These are phyloP conservation scores for Beaufortia kweichowensis DNA, from an alignment of 2,113 vertebrate genomes.

Conservation along the genomic window DNA sequence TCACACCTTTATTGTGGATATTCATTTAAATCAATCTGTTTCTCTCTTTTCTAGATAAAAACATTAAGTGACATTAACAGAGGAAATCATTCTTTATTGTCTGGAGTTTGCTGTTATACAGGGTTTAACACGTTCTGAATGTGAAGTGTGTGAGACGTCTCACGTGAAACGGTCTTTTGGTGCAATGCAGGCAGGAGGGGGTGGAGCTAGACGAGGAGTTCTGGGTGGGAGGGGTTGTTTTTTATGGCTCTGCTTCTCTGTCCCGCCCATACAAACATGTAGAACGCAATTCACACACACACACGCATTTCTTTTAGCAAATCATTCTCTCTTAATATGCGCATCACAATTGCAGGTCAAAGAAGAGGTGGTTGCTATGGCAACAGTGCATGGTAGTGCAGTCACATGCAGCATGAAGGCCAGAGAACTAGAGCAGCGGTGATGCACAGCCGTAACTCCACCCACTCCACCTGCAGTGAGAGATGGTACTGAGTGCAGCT, in stretches of 20 bases:
- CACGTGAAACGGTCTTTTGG: slow-evolving; percentile 47
- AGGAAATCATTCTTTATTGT: not conserved
- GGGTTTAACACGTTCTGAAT: slow-evolving; percentile 18
- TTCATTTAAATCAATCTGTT: not conserved
- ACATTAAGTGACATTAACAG: not conserved
- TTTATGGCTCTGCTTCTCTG: not conserved
- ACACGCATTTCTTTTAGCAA: not conserved
- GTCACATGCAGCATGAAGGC: not conserved
- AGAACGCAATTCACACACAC: slow-evolving; percentile 8
- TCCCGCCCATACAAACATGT: slow-evolving; percentile 13
- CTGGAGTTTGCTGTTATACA: not conserved
- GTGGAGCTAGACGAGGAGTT: not conserved
- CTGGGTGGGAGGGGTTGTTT: slow-evolving; percentile 12
- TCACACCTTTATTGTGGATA: no score
- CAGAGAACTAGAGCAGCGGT: not conserved
- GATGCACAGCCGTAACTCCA: slow-evolving; percentile 6
- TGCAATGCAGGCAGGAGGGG: slow-evolving; percentile 55
- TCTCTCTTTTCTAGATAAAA: not conserved
- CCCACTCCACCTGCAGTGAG: slow-evolving; percentile 11
- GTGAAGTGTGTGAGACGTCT: slow-evolving; percentile 2
- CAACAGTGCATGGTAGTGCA: not conserved
- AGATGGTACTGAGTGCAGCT: not conserved
- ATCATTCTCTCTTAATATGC: not conserved
- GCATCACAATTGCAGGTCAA: slow-evolving; percentile 16
- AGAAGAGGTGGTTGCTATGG: slow-evolving; percentile 33